A percentile compares a stretch with the other conserved stretches of the same genome.
Conservation (phyloP, 1,140 invertebrate species). For the Bombus haemorrhoidalis region DNA sequence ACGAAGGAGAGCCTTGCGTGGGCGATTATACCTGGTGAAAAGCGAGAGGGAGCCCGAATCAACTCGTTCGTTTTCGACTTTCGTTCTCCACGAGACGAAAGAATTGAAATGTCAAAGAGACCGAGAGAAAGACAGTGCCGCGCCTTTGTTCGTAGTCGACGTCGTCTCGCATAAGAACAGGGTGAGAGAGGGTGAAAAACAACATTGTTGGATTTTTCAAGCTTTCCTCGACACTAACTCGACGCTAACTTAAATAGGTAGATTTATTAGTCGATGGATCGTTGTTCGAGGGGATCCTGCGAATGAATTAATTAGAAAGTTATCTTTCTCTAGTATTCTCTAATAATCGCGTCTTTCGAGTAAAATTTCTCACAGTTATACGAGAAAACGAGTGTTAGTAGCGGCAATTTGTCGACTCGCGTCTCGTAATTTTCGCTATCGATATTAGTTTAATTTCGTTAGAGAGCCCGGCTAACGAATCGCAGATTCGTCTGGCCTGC, state of each 20-base stretch:
- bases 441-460: neutral
- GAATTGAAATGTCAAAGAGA: slow-evolving; percentile 35
- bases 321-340: no score
- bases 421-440: neutral
- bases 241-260: neutral
- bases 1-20: neutral
- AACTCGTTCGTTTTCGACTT: slow-evolving; percentile 35
- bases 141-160: slow-evolving; percentile 49
- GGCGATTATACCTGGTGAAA: neutral
- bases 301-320: no score
- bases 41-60: neutral
- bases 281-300: no score
- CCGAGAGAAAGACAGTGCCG: slow-evolving; percentile 29
- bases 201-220: neutral
- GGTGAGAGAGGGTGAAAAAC: neutral
- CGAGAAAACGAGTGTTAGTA: no score
- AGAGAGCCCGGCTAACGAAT: no score
- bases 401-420: no score
- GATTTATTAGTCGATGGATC: no score
- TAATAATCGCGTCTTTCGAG: no score
- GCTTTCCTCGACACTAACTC: rapidly evolving
- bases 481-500: neutral
- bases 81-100: slow-evolving; percentile 45
- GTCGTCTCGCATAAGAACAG: neutral
- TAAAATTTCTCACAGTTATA: no score